These are phyloP conservation scores for Bolinopsis microptera DNA, from an alignment of 37 sponge, comb jelly and placozoan genomes.

Conservation along the genomic window DNA sequence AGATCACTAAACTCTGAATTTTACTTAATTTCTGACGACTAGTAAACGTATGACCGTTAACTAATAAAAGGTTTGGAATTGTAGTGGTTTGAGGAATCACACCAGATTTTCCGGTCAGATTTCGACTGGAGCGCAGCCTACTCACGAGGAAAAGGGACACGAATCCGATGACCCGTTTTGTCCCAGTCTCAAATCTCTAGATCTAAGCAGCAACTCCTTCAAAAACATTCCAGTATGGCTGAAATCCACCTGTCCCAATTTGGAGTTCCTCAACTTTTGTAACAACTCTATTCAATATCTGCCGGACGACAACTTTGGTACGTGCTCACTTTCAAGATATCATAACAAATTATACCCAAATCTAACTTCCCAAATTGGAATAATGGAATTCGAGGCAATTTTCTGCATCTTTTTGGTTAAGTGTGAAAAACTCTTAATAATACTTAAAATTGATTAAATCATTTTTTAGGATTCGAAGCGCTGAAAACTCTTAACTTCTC, in stretches of 20 bases:
- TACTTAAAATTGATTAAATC: not conserved
- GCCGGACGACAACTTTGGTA: not conserved
- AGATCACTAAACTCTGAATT: too few relatives aligned
- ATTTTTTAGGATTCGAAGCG: not conserved
- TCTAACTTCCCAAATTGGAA: too few relatives aligned
- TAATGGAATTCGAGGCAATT: too few relatives aligned
- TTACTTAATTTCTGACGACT: too few relatives aligned
- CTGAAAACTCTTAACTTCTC: constrained; percentile 3
- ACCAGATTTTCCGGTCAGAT: not conserved
- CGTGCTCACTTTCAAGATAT: too few relatives aligned
- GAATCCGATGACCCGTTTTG: not conserved
- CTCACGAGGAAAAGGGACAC: not conserved
- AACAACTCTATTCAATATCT: constrained; percentile 23
- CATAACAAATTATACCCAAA: too few relatives aligned
- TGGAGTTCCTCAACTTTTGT: constrained; percentile 10
- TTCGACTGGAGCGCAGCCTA: not conserved
- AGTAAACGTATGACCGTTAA: too few relatives aligned
- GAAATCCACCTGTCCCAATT: not conserved
- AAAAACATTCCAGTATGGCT: not conserved
- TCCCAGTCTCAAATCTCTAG: not conserved
- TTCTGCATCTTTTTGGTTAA: too few relatives aligned
- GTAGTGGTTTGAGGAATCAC: too few relatives aligned
- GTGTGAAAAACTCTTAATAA: too few relatives aligned
- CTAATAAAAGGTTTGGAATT: too few relatives aligned
- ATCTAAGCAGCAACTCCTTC: not conserved